These are phyloP conservation scores for Manis pentadactyla DNA, from an alignment of 2,797 vertebrate genomes.

Conservation along the genomic window DNA sequence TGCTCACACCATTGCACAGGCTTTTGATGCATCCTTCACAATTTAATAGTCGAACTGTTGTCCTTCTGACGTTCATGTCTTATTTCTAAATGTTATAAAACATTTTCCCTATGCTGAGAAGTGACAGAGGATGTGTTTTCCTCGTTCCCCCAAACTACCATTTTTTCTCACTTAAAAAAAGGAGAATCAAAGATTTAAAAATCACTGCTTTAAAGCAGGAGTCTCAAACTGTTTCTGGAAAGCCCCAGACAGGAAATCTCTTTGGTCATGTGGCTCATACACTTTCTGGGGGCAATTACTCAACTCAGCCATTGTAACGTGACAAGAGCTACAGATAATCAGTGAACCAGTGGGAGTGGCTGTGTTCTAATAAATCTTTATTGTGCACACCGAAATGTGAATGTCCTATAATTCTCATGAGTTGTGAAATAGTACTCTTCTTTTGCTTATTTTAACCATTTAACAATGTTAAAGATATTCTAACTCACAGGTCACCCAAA, in stretches of 20 bases:
- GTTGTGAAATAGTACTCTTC: not conserved
- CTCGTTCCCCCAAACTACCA: not conserved
- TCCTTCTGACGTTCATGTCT: not conserved
- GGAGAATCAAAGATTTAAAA: not conserved
- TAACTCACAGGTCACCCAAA: not conserved
- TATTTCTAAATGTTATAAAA: not conserved
- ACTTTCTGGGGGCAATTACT: not conserved
- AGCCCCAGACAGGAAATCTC: not conserved
- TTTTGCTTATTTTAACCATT: not conserved
- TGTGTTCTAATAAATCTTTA: not conserved
- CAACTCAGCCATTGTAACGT: rapidly evolving
- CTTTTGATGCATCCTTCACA: not conserved
- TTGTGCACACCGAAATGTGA: not conserved
- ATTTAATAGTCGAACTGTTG: not conserved
- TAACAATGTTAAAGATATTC: not conserved
- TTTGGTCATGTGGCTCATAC: not conserved
- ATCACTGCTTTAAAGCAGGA: not conserved
- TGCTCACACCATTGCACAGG: rapidly evolving
- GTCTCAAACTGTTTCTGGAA: not conserved
- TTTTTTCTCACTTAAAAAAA: not conserved
- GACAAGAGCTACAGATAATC: not conserved
- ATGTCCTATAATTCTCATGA: not conserved
- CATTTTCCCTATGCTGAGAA: not conserved
- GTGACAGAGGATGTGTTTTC: not conserved
- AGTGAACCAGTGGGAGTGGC: rapidly evolving